These are phyloP conservation scores for Drosophila dunni DNA, from an alignment of 1,140 invertebrate genomes.

Conservation along the genomic window DNA sequence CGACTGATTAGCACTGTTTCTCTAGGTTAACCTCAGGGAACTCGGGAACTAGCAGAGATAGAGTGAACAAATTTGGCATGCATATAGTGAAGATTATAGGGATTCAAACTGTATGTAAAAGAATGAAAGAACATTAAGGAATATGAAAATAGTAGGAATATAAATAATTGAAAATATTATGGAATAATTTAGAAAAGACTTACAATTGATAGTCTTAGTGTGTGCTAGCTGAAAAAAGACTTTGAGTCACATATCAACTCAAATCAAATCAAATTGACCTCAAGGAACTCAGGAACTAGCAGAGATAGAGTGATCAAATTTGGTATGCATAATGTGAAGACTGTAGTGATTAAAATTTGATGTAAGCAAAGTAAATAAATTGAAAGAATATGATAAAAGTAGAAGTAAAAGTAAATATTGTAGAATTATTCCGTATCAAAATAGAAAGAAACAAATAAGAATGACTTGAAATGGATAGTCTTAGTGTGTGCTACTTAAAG, in stretches of 20 bases:
- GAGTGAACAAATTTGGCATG: background rate
- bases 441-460: too few relatives aligned
- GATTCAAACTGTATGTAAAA: background rate
- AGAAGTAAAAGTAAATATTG: too few relatives aligned
- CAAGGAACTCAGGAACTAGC: background rate
- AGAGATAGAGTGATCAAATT: background rate
- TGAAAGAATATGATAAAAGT: background rate
- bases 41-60: background rate
- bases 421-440: too few relatives aligned
- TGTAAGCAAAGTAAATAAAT: background rate
- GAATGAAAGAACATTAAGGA: background rate
- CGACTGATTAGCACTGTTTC: background rate
- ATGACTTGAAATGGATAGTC: too few relatives aligned
- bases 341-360: background rate
- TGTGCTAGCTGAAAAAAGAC: too few relatives aligned
- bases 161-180: too few relatives aligned
- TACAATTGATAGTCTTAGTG: too few relatives aligned
- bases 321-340: background rate
- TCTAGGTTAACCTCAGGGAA: background rate
- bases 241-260: too few relatives aligned
- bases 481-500: too few relatives aligned
- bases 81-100: background rate
- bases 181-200: too few relatives aligned
- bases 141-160: background rate
- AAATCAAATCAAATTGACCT: background rate